phyloP scores from a whole-genome alignment of 2,797 vertebrate genomes.

The Spheniscus humboldti region DNA sequence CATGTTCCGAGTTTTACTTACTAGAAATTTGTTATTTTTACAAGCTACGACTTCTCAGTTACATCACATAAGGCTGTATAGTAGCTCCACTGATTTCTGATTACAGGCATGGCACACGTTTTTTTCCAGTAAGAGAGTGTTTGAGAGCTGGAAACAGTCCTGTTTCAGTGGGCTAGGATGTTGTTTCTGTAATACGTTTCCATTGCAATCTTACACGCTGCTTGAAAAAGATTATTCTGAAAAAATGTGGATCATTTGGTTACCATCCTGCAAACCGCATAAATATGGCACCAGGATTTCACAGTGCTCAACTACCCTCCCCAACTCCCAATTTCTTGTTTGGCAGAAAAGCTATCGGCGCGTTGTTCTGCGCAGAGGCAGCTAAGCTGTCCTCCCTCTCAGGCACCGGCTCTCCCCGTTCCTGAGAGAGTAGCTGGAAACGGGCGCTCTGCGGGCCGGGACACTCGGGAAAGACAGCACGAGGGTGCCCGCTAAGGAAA shows the following conservation, averaged over 20 bases:
- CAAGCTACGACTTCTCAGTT: background rate
- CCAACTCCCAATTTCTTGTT: accelerated
- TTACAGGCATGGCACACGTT: accelerated
- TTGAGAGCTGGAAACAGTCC: too few species aligned
- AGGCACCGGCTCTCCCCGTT: too few species aligned
- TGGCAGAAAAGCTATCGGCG: accelerated
- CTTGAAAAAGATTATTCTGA: background rate
- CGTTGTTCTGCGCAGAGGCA: accelerated
- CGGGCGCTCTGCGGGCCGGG: background rate
- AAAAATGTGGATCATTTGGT: accelerated
- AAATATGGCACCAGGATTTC: too few species aligned
- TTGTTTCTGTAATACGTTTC: background rate
- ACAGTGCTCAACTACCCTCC: accelerated
- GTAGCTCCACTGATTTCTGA: background rate
- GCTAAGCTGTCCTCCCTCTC: too few species aligned
- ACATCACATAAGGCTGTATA: accelerated
- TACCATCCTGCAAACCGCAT: too few species aligned
- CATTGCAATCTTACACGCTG: background rate
- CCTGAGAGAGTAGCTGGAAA: background rate
- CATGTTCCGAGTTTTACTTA: too few species aligned
- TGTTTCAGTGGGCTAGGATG: background rate
- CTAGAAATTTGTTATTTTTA: background rate
- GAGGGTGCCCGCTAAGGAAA: background rate
- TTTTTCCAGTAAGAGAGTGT: background rate
- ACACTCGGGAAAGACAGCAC: background rate